These are phyloP conservation scores for Drosophila ironensis DNA, from an alignment of 1,140 invertebrate species.

Conservation along the genomic window DNA sequence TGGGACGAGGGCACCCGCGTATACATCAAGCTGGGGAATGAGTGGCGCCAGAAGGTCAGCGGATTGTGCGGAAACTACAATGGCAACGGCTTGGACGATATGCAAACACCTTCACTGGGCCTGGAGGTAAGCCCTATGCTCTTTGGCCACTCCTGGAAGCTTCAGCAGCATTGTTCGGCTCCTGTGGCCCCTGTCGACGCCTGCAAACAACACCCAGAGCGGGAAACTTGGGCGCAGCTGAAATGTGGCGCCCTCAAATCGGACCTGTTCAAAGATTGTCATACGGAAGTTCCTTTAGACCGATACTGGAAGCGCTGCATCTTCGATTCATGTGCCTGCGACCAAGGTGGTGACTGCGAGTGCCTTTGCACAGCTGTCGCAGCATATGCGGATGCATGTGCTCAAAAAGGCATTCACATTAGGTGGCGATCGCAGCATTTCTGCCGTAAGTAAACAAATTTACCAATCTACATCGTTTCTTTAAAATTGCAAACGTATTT, in stretches of 20 bases:
- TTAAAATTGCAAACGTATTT: too few species aligned
- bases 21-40: conserved; percentile 89
- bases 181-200: conserved; percentile 84
- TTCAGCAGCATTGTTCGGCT: conserved; percentile 88
- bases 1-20: conserved; percentile 94
- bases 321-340: conserved; percentile 93
- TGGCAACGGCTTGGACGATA: conserved; percentile 90
- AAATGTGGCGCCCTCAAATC: conserved; percentile 90
- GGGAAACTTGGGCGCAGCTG: conserved; percentile 89
- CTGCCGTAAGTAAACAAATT: conserved; percentile 87
- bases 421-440: conserved; percentile 91
- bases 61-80: conserved; percentile 97
- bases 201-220: conserved; percentile 88
- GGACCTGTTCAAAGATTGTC: conserved; percentile 88
- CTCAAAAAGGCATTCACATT: conserved; percentile 86
- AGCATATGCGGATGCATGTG: conserved; percentile 92
- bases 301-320: conserved; percentile 88
- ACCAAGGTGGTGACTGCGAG: conserved; percentile 93
- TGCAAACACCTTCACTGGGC: conserved; percentile 91
- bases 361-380: conserved; percentile 94
- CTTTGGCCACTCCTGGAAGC: conserved; percentile 94
- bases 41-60: conserved; percentile 89
- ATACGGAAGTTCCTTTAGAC: conserved; percentile 89
- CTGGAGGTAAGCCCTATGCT: conserved; percentile 87
- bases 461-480: too few species aligned